Evolutionary conservation across 92 coral and sea anemone genomes (phyloP), one percentile per base, ranked within the genome.

Genomic region (Parazoanthus atlanticus): DNA sequence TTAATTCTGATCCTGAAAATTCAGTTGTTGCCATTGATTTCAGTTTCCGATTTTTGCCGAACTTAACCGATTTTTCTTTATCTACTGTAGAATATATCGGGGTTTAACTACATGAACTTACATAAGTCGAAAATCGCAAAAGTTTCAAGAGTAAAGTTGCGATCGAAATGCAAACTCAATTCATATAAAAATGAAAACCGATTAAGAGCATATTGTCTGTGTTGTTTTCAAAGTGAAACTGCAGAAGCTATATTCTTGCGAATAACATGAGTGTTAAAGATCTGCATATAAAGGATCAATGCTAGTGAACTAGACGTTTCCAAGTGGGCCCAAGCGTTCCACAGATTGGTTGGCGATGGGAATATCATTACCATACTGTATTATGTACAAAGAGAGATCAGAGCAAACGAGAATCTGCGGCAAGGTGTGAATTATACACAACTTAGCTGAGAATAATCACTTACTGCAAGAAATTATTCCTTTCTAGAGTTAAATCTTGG

Each of bases 331-430:
- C n/a, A 78, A 47, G 85, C 2, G 16, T 0, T 25, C 69, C 16
- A 3, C 6, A 32, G 85, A 81, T 81, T 81, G 85, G 72, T 23
- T 32, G 73, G 28, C 26, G 7, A 54, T 72, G 3, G 30, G 47
- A 81, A 81, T 23, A 64, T 81, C 85, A 81, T 56, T 81, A 61
- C 49, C 85, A 81, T 61, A 61, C 30, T 47, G 46, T 33, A 21
- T 56, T 81, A 12, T 61, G 38, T 81, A 31, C 31, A 81, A 36
- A 81, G 8, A 26, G 82, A 58, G 29, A 17, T 7, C 11, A 46
- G 19, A 43, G 28, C 31, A 81, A 65, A 16, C 34, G 7, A 32
- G 47, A 61, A 34, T 32, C 8, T 17, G 31, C 31, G 29, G 73
- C 25, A 12, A 81, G 13, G 17, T 34, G 84, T 65, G 32, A 21